Percentiles rank a stretch among this genome's conserved stretches.
Evolutionary conservation across 2,888 invertebrate species (phyloP).

Genomic region (Physocephala rufipes): DNA sequence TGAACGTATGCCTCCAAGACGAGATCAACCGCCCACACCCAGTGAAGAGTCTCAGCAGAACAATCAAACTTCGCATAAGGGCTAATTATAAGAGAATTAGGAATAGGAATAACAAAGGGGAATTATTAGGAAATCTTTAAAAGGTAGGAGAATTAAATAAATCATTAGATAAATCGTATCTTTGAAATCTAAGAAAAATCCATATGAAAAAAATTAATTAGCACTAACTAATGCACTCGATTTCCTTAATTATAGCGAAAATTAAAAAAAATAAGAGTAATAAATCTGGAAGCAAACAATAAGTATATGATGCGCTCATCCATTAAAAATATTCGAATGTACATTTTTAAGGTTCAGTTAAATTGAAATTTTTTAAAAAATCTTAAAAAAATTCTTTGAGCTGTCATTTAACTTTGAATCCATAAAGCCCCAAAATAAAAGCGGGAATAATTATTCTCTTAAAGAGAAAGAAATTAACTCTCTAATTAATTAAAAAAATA

Average conservation of each 20-base stretch:
- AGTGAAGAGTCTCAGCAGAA: constrained; percentile 51
- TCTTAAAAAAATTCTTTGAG: no score
- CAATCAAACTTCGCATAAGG: constrained; percentile 30
- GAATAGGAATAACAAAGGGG: not conserved
- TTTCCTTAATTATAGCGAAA: constrained; percentile 16
- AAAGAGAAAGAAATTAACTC: no score
- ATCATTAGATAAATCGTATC: constrained; percentile 11
- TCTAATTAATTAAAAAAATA: no score
- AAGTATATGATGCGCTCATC: constrained; percentile 6
- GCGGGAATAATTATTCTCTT: no score
- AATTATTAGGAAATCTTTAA: constrained; percentile 18
- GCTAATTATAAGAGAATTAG: constrained; percentile 22
- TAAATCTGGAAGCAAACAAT: constrained; percentile 19
- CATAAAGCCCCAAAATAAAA: no score
- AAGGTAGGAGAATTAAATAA: constrained; percentile 1
- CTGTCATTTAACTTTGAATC: no score
- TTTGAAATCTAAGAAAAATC: constrained; percentile 21
- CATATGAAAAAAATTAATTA: constrained; percentile 1
- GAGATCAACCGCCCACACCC: constrained; percentile 80
- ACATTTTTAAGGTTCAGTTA: constrained; percentile 17
- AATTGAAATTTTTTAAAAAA: constrained; percentile 32
- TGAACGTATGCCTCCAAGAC: constrained; percentile 96
- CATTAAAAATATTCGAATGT: constrained; percentile 2
- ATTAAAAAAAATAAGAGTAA: constrained; percentile 13
- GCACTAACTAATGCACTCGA: constrained; percentile 13